Evolutionary conservation across 2,113 vertebrate genomes (phyloP), one percentile per base, ranked within the genome.

Genomic region (Rhinogobius similis): DNA sequence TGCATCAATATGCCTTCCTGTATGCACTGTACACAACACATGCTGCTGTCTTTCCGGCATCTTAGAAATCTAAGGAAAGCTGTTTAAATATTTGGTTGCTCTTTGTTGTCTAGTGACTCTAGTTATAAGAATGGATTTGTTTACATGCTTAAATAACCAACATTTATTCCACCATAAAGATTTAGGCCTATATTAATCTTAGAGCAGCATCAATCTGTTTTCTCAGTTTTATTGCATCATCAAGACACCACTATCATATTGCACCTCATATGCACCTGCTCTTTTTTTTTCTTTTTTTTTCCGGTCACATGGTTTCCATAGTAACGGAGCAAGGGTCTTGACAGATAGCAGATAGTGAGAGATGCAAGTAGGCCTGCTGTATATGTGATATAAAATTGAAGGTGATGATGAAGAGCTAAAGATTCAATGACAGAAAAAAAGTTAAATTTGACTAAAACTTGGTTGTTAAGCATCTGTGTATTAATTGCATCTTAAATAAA

Each of bases 251-350:
- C 78, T 16, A 85, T 78, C 65, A 85, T 50, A 73, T 72, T 86
- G 75, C 79, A 86, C 78, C 77, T 87, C 78, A 82, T 73, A 79
- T 88, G 84, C 86, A 90, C 91, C 90, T 93, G 91, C 85, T 79
- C 90, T 92, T 90, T 87, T 85, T 20, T 36, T 36, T 61, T 84
- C 79, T 90, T 87, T 86, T 18, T 36, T 36, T 61, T 84, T 81
- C n/a, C n/a, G 75, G 76, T 85, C 82, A 87, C 77, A 87, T 24
- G 79, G 92, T 92, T 91, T 86, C 90, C 88, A 92, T 92, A 82
- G 91, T 87, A 92, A 92, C 91, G 72, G 74, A 77, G 81, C 82
- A 88, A 82, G 73, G 62, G 74, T 86, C 77, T 85, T 89, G 81
- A 84, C 88, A 92, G 81, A 82, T 88, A 81, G 78, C 76, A 75